Conservation (phyloP, 1,140 invertebrate species). For the Drosophila simulans region DNA sequence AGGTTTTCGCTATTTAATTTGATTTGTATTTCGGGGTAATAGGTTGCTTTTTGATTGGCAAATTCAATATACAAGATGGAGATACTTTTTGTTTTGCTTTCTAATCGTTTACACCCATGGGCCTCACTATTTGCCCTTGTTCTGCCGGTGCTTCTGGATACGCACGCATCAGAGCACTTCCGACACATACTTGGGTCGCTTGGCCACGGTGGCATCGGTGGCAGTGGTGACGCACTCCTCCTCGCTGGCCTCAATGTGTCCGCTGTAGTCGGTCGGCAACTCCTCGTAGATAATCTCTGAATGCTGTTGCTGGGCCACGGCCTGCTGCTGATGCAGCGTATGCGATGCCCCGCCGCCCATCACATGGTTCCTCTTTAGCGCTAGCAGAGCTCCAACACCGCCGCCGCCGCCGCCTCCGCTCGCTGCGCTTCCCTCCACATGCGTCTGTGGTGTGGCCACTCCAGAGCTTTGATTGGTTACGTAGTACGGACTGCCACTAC, state of each 20-base stretch:
- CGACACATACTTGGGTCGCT: conserved; percentile 79
- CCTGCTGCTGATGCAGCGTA: conserved; percentile 69
- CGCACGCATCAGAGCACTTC: conserved; percentile 84
- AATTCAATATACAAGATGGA: conserved; percentile 83
- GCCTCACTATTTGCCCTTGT: conserved; percentile 68
- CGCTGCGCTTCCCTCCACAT: conserved; percentile 56
- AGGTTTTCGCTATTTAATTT: conserved; percentile 15
- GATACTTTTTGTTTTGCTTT: conserved; percentile 69
- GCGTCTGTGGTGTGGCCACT: conserved; percentile 48
- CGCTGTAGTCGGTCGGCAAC: conserved; percentile 80
- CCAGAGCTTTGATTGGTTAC: conserved; percentile 78
- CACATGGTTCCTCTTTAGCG: conserved; percentile 78
- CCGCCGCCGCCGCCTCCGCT: conserved; percentile 27
- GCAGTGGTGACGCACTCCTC: conserved; percentile 67
- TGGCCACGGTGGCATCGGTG: conserved; percentile 60
- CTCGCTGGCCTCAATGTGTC: conserved; percentile 77
- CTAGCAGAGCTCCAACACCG: conserved; percentile 75
- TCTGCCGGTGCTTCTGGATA: conserved; percentile 68
- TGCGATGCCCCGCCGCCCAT: conserved; percentile 64
- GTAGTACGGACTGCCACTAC: conserved; percentile 78
- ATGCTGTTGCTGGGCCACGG: conserved; percentile 59
- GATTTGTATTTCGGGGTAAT: conserved; percentile 17
- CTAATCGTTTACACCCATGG: conserved; percentile 30
- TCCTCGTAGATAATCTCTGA: conserved; percentile 82
- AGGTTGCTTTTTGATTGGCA: conserved; percentile 54